Evolutionary conservation across 2,888 invertebrate species (phyloP), one percentile per base, ranked within the genome.

Genomic region (Tinea pellionella): DNA sequence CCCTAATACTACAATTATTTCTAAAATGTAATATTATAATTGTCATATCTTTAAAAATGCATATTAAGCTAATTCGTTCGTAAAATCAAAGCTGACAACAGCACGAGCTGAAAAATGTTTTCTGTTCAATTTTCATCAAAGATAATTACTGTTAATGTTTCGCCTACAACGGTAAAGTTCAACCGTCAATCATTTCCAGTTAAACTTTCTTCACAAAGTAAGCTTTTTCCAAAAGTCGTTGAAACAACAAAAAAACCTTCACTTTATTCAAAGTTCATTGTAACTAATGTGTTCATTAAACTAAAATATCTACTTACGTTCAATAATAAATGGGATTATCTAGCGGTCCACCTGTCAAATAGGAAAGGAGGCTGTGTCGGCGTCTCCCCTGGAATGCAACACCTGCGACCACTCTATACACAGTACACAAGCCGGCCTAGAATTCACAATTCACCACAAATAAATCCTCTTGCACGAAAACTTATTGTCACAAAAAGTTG

Each of bases 321-420:
- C 63, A 68, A 53, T 53, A 53, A 24, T 24, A 24, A 70, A 74
- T 70, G 74, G 70, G 70, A 69, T 69, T 70, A 68, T 66, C 66
- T 71, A 74, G 68, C 69, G 68, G 72, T 76, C 71, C 81, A 85
- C 83, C 81, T 84, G 83, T 73, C 72, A 69, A 67, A 69, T 67
- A 68, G 73, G 68, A 69, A 69, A 74, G 74, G 80, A 82, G 79
- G 77, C 80, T 82, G 79, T 70, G 76, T 71, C 77, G 75, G 76
- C 78, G 80, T 80, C 77, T 77, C 72, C 70, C 67, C 69, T 69
- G 83, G 85, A 84, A 85, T 86, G 82, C 74, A 73, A 80, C 84
- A 85, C 85, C 84, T 84, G 77, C 74, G 76, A 77, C 73, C 80
- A 82, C 70, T 68, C 19, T 67, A 60, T 76, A 74, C 81, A 82